Evolutionary conservation across 1,140 invertebrate species (phyloP), one percentile per base, ranked within the genome.

Genomic region (Drosophila burlai): DNA sequence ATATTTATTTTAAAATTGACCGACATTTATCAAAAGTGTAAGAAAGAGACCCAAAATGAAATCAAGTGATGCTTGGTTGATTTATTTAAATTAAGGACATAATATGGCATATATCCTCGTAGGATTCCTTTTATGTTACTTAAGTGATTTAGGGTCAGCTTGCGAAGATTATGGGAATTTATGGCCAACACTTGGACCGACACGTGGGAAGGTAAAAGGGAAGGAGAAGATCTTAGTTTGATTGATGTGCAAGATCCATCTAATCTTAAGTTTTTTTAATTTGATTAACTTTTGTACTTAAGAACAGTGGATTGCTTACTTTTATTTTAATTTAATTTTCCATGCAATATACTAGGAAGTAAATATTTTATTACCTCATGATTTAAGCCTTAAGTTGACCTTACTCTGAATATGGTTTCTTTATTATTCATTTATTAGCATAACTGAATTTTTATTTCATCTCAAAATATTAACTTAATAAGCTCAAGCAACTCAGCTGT

Each of bases 71-170:
- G 29, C 16, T 52, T n/a, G 11, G 38, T 45, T 67, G 62, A 67
- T 69, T 69, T 66, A 45, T 52, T 34, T 42, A n/a, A 18, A 10
- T 2, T 3, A 36, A 42, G 52, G 52, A 16, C 11, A 34, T 13
- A 31, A 31, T 0, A 26, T 29, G 26, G 52, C 9, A 24, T 64
- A 15, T 64, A 18, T 21, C n/a, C 16, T 13, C 10, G 7, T 16
- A 31, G 45, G 45, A 34, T 65, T 42, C 15, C 18, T 67, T 40
- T 42, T 5, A 64, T 40, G 13, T 34, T 1, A 18, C 46, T 64
- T 42, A 68, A 38, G 43, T 47, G 45, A 50, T 38, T 67, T 67
- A 29, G 65, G 60, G 58, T 63, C 46, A 38, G 59, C 6, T 18
- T 40, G 10, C 10, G 0, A 63, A 47, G 58, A 29, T 40, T 46